Base-by-base conservation (phyloP, 64 coral and sea anemone species). In the Stichodactyla mertensii region DNA sequence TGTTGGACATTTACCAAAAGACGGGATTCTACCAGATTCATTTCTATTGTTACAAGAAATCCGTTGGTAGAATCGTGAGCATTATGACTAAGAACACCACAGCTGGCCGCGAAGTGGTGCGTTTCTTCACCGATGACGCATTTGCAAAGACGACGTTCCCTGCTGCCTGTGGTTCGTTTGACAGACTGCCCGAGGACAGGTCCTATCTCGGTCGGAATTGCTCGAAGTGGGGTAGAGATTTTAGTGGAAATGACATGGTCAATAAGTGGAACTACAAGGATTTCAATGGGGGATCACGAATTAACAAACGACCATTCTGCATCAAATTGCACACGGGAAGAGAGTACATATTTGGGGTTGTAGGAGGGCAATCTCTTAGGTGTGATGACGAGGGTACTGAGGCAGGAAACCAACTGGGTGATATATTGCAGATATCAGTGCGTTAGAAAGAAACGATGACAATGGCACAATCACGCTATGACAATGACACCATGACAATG, bases 121-220 rank as follows among this genome's bases (percentile, higher is more conserved):
- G 19, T 20, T 66, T 66, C 62, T 66, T 66, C 6, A 66, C 62
- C 15, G 7, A 79, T 10, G 62, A 66, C 22, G 1, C 62, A 66
- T 51, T 12, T 10, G 27, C 51, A 12, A 52, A 7, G 22, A 79
- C 26, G 13, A 52, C 77, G 1, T 51, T 31, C 27, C 77, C 77
- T 0, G 51, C 6, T 51, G 77, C 77, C 4, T 51, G 77, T 79
- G 77, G 77, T 7, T 79, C 77, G 77, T 79, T 79, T 19, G 77
- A 79, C 15, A 79, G 77, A 51, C 77, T 79, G 16, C 77, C 26
- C 26, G 77, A 79, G 11, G 77, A 79, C 77, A 79, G 14, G 77
- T 79, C 77, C 5, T 16, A 28, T 79, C 28, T 79, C 5, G 77
- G 22, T 51, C 77, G 15, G 9, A 79, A 79, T 19, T 79, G 77